A percentile compares a stretch with the other conserved stretches of the same genome.
Conservation (phyloP, 1,140 invertebrate species). For the Telenomus remus region DNA sequence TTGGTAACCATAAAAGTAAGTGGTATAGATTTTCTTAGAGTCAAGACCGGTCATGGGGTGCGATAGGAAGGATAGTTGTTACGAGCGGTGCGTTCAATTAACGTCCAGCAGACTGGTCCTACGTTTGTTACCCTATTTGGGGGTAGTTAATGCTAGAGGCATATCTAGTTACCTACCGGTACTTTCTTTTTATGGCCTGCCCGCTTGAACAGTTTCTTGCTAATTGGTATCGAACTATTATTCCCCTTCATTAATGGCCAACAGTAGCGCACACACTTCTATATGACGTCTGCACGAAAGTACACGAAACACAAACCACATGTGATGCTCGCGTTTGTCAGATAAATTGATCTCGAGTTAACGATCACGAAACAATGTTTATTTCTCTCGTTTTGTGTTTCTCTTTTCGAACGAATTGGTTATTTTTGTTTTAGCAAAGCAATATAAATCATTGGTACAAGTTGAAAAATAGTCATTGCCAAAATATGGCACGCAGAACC, state of each 20-base stretch:
- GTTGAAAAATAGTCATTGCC: slow-evolving; percentile 20
- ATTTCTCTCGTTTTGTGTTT: too few relatives aligned
- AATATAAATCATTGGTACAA: slow-evolving; percentile 7
- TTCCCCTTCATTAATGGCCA: slow-evolving; percentile 62
- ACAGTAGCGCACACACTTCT: slow-evolving; percentile 18
- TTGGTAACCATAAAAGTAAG: slow-evolving; percentile 62
- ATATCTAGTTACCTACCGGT: slow-evolving; percentile 73
- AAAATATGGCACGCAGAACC: slow-evolving; percentile 15
- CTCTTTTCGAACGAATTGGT: neutral
- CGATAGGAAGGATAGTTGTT: slow-evolving; percentile 60
- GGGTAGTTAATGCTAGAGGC: slow-evolving; percentile 72
- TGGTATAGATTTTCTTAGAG: slow-evolving; percentile 62
- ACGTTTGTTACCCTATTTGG: slow-evolving; percentile 62
- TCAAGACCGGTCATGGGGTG: slow-evolving; percentile 51
- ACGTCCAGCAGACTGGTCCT: slow-evolving; percentile 69
- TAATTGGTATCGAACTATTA: slow-evolving; percentile 77
- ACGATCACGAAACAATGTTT: slow-evolving; percentile 4
- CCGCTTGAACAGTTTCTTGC: slow-evolving; percentile 68
- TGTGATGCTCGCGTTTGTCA: slow-evolving; percentile 17
- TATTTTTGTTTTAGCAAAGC: neutral
- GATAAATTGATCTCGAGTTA: slow-evolving; percentile 34
- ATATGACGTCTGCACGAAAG: slow-evolving; percentile 51
- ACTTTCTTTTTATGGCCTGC: slow-evolving; percentile 74
- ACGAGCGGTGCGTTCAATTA: slow-evolving; percentile 76
- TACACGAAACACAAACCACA: slow-evolving; percentile 30